Conservation (phyloP, 2,113 vertebrate species). For the Rafetus swinhoei region DNA sequence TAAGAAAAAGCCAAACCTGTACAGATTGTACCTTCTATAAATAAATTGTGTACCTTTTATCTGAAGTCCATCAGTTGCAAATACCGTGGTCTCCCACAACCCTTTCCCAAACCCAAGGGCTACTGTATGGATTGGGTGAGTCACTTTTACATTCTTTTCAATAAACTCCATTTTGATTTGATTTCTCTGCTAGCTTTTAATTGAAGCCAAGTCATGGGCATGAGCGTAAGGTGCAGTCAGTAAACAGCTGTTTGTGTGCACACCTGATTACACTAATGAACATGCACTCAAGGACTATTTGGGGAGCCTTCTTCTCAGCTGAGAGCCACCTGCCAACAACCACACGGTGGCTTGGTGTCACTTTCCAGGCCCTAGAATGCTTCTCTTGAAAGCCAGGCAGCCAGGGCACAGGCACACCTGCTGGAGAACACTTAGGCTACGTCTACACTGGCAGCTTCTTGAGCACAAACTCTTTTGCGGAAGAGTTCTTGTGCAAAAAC, state of each 20-base stretch:
- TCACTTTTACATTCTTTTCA: not conserved
- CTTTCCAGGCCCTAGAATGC: not conserved
- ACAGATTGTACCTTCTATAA: constrained; percentile 67
- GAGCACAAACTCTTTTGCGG: too few species aligned
- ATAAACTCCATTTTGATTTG: not conserved
- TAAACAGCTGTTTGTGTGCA: not conserved
- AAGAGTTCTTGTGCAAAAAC: too few species aligned
- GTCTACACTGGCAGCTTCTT: too few species aligned
- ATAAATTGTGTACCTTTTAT: constrained; percentile 69
- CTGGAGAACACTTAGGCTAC: not conserved
- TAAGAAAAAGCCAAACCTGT: constrained; percentile 42
- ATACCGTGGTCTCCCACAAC: not conserved
- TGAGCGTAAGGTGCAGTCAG: not conserved
- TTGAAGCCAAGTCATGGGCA: not conserved
- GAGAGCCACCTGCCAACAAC: not conserved
- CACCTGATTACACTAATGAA: not conserved
- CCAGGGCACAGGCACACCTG: not conserved
- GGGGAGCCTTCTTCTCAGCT: not conserved
- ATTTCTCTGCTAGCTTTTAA: not conserved
- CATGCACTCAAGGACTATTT: not conserved
- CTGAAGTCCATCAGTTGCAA: not conserved
- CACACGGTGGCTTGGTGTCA: not conserved
- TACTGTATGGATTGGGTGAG: not conserved
- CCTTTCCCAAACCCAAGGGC: not conserved
- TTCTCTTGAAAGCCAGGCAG: not conserved